Base-by-base conservation (phyloP, 1,140 invertebrate species). In the Heliconius nattereri region DNA sequence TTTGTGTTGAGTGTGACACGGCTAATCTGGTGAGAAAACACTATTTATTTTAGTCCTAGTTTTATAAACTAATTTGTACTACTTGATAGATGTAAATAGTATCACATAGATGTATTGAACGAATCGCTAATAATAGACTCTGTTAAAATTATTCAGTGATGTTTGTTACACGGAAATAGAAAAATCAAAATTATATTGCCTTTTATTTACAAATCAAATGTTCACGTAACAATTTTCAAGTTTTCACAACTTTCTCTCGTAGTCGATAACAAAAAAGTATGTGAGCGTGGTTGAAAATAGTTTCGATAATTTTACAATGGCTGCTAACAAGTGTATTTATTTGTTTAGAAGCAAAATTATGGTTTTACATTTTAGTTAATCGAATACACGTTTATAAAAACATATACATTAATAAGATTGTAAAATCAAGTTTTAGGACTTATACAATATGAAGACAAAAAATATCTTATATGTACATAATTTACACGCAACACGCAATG, bases 121-220 rank as follows among this genome's bases (percentile, higher is more conserved):
- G 75, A 73, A 78, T 70, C 78, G 73, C 71, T 54, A 77, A 57
- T 79, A 70, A 76, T 84, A 84, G 83, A 80, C 19, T 73, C 54
- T 75, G 76, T 84, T 78, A 76, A 85, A 80, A 83, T 87, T 86
- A 85, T 84, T 80, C 84, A 84, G 85, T 87, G 89, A 89, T 90
- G 87, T 91, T 91, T 91, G 90, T 91, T 90, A 91, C 90, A 91
- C 88, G 77, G 89, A 91, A 91, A 89, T 91, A 91, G 86, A 91
- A 85, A 86, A 89, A 87, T 77, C 83, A 80, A 90, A 89, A 71
- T 76, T 75, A 85, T 74, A 60, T 75, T 79, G 78, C 85, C 81
- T 89, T 80, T 88, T 84, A 86, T 89, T 87, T 84, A 37, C 60
- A 66, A 66, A 6, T 16, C 60, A 26, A 66, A 26, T 29, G 60